These are phyloP conservation scores for Yponomeuta plumbellus DNA, from an alignment of 2,888 invertebrate genomes.

Conservation along the genomic window DNA sequence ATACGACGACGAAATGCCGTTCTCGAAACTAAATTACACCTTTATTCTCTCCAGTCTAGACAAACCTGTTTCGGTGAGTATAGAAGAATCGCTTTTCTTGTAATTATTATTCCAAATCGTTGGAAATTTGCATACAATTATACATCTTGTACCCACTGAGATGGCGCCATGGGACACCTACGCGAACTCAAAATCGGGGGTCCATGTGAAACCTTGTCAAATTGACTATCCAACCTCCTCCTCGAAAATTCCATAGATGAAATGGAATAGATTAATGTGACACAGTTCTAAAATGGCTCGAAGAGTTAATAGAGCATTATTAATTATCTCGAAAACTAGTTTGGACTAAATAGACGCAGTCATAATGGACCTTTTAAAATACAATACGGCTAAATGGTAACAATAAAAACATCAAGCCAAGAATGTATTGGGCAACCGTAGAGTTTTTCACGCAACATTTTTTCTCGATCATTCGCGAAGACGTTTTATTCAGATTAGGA, in stretches of 20 bases:
- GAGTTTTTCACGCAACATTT: no score
- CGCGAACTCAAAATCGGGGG: slow-evolving; percentile 30
- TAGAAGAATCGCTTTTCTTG: slow-evolving; percentile 34
- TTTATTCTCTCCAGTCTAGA: background rate
- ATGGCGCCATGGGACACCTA: slow-evolving; percentile 55
- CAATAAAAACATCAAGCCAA: background rate
- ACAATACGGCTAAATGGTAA: background rate
- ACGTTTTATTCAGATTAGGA: no score
- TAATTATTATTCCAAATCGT: slow-evolving; percentile 62
- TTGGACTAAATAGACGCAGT: slow-evolving; percentile 16
- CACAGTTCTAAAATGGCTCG: slow-evolving; percentile 12
- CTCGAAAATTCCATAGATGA: background rate
- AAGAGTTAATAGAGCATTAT: slow-evolving; percentile 19
- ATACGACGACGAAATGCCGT: background rate
- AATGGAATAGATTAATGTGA: background rate
- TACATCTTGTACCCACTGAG: slow-evolving; percentile 36
- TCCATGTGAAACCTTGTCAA: slow-evolving; percentile 25
- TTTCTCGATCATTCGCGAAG: no score
- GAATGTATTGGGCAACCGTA: background rate
- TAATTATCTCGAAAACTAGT: slow-evolving; percentile 24
- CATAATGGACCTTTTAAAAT: slow-evolving; percentile 4
- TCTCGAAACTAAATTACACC: background rate
- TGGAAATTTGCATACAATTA: slow-evolving; percentile 68
- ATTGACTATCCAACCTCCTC: background rate
- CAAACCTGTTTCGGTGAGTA: slow-evolving; percentile 2